Evolutionary conservation across 2,113 vertebrate species (phyloP).

Genomic region (Gavialis gangeticus): DNA sequence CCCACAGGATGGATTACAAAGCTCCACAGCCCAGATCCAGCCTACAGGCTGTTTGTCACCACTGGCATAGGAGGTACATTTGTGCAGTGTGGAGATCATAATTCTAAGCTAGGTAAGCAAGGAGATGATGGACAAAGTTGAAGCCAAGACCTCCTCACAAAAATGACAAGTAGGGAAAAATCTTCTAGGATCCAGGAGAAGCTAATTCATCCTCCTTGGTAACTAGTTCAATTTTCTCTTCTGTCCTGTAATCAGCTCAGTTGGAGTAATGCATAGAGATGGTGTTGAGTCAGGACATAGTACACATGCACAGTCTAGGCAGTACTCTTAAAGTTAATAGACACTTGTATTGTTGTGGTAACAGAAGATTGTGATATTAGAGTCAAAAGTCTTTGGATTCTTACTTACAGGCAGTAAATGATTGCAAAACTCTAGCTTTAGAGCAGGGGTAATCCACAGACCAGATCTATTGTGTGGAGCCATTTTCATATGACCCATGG

Average conservation of each 20-base stretch:
- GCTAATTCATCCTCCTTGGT: neutral
- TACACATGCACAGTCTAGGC: neutral
- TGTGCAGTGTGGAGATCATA: neutral
- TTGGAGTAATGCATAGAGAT: neutral
- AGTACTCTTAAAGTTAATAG: neutral
- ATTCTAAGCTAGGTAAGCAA: neutral
- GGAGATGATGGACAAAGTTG: neutral
- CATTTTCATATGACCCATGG: neutral
- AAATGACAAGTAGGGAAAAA: neutral
- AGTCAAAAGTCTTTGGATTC: neutral
- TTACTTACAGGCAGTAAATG: neutral
- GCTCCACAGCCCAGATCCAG: too few relatives aligned
- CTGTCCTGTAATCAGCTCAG: neutral
- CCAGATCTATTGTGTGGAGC: neutral
- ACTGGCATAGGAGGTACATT: neutral
- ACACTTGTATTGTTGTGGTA: neutral
- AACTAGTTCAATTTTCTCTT: neutral
- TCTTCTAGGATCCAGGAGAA: neutral
- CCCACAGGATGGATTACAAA: too few relatives aligned
- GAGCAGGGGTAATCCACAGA: neutral
- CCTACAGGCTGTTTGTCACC: too few relatives aligned
- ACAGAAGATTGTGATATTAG: neutral
- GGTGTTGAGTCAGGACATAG: too few relatives aligned
- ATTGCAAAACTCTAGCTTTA: neutral
- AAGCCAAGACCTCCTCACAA: neutral